Percentiles rank a stretch among this genome's conserved stretches.
phyloP scores from a whole-genome alignment of 2,113 vertebrate genomes.

The Neofelis nebulosa region DNA sequence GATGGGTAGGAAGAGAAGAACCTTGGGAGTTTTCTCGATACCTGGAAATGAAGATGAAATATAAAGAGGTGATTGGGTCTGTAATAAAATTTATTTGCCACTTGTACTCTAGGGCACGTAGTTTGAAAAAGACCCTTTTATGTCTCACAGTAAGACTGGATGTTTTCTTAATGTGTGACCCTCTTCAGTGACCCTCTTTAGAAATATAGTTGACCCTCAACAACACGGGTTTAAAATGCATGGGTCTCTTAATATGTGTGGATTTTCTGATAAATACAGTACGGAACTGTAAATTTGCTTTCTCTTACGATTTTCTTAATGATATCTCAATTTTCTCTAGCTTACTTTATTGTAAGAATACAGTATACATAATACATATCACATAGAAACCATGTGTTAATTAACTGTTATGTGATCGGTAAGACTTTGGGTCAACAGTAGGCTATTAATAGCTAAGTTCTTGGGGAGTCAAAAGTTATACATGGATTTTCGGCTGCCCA shows the following conservation, averaged over 20 bases:
- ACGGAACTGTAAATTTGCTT: neutral
- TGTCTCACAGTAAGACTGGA: neutral
- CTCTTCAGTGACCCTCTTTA: neutral
- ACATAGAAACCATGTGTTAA: neutral
- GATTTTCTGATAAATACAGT: neutral
- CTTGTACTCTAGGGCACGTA: neutral
- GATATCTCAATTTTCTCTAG: neutral
- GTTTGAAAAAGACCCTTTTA: neutral
- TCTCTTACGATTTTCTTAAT: neutral
- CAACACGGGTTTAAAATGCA: neutral
- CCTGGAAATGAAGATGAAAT: neutral
- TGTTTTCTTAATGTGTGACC: neutral
- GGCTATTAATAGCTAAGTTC: neutral
- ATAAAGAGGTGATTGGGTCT: neutral
- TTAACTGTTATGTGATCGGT: neutral
- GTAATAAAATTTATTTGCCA: neutral
- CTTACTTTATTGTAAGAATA: neutral
- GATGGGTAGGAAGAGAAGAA: neutral
- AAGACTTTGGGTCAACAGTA: neutral
- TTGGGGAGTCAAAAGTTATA: neutral
- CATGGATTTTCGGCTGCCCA: neutral
- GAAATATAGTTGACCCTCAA: neutral
- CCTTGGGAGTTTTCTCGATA: neutral
- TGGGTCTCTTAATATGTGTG: neutral
- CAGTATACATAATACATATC: neutral